Percentiles rank a stretch among this genome's conserved stretches.
These are phyloP conservation scores for Tinamus major DNA, from an alignment of 2,797 vertebrate species.

Conservation along the genomic window DNA sequence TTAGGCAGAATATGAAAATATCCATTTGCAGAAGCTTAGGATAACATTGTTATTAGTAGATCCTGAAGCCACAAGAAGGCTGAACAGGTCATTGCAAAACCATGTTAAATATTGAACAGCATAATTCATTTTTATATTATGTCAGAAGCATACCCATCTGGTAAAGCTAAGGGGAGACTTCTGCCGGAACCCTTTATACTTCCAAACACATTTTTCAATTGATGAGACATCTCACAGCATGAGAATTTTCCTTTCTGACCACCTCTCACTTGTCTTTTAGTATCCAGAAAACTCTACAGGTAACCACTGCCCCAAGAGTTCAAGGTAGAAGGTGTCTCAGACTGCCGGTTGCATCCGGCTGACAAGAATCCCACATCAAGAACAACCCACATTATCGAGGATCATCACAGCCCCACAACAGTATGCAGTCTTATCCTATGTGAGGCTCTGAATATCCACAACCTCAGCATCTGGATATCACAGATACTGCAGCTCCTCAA, in stretches of 20 bases:
- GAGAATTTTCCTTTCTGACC: neutral
- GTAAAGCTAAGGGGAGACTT: rapidly evolving
- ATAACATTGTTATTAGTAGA: neutral
- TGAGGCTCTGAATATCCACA: too few species aligned
- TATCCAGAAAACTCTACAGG: neutral
- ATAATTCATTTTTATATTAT: neutral
- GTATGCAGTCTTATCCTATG: too few species aligned
- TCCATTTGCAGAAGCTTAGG: neutral
- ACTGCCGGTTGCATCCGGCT: neutral
- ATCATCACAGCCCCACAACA: too few species aligned
- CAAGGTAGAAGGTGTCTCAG: neutral
- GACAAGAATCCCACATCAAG: neutral
- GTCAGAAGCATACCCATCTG: neutral
- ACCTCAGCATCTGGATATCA: too few species aligned
- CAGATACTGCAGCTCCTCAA: too few species aligned
- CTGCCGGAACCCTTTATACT: neutral
- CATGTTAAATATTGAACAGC: neutral
- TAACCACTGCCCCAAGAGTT: neutral
- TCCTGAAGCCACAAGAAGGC: neutral
- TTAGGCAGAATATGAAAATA: neutral
- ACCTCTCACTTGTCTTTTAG: neutral
- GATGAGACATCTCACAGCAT: neutral
- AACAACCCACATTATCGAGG: neutral
- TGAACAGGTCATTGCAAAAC: neutral
- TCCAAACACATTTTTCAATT: neutral